Evolutionary conservation across 2,888 invertebrate species (phyloP), one percentile per base, ranked within the genome.

Genomic region (Pristionchus arcanus): DNA sequence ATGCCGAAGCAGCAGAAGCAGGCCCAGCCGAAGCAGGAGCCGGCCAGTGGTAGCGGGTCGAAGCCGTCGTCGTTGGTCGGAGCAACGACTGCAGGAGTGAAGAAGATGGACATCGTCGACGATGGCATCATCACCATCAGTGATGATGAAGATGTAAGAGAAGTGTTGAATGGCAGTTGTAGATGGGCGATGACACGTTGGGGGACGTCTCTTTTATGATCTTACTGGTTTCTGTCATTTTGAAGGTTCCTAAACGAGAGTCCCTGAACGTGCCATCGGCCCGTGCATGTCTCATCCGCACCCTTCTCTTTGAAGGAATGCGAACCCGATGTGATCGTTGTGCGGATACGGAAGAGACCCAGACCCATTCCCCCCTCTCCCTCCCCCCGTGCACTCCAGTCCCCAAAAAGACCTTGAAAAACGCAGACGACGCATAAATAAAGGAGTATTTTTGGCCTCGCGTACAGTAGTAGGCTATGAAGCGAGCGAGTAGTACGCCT

Each of bases 21-120:
- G 31, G 91, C 16, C 90, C 89, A 53, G 90, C 91, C 59, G 91
- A 89, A 59, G 92, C 91, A n/a, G 90, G 90, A 49, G 90, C 77
- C 55, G 91, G n/a, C 71, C 90, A 31, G 37, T 28, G n/a, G 49
- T 16, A 25, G 83, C 21, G 83, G 83, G 28, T 83, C 83, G 83
- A 13, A 37, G 5, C 31, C 68, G 31, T 74, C 74, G 74, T 74
- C 74, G 37, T 21, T 37, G 37, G 31, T 34, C 31, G 83, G 53
- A 53, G 49, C 9, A 15, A 53, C 81, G 9, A 21, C 59, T 4
- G 7, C 83, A 15, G 71, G 16, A 71, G 49, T 34, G 31, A 31
- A 31, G 53, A 74, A 55, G 74, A 74, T 16, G 53, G 55, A 31
- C 25, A n/a, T n/a, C n/a, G 74, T 7, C 21, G 31, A 15, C 63